Percentiles rank a stretch among this genome's conserved stretches.
These are phyloP conservation scores for Gisinianus flammeolus DNA, from an alignment of 2,888 invertebrate species.

Conservation along the genomic window DNA sequence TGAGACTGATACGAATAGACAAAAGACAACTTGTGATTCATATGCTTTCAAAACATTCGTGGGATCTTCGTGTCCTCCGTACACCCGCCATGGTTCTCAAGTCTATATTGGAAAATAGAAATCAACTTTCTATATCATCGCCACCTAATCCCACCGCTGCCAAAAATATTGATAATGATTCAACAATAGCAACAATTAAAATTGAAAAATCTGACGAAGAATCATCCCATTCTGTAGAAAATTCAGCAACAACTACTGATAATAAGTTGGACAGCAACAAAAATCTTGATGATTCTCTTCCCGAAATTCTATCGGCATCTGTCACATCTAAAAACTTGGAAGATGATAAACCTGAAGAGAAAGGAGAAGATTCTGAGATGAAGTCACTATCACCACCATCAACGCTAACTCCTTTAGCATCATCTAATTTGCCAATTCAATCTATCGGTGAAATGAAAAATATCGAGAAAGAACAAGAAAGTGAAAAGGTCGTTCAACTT, in stretches of 20 bases:
- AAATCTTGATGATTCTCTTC: neutral
- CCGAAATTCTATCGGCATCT: neutral
- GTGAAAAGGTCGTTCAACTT: no score
- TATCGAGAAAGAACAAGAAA: no score
- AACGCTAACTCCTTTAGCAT: neutral
- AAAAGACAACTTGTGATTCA: conserved; percentile 80
- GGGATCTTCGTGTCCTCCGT: conserved; percentile 43
- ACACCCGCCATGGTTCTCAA: conserved; percentile 21
- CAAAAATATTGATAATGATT: neutral
- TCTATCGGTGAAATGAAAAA: no score
- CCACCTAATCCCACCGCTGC: neutral
- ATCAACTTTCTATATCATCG: neutral
- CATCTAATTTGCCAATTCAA: no score
- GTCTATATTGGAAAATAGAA: conserved; percentile 9
- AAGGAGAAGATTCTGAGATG: neutral
- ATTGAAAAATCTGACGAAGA: neutral
- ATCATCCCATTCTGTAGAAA: neutral
- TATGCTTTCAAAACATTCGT: conserved; percentile 79
- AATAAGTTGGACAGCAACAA: neutral
- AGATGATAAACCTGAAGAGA: neutral
- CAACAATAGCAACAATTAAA: neutral
- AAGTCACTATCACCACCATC: neutral
- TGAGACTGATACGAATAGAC: conserved; percentile 82
- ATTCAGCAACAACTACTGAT: neutral
- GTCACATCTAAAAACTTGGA: neutral